Conservation (phyloP, 2,797 vertebrate species). For the Sebastes nivosus region DNA sequence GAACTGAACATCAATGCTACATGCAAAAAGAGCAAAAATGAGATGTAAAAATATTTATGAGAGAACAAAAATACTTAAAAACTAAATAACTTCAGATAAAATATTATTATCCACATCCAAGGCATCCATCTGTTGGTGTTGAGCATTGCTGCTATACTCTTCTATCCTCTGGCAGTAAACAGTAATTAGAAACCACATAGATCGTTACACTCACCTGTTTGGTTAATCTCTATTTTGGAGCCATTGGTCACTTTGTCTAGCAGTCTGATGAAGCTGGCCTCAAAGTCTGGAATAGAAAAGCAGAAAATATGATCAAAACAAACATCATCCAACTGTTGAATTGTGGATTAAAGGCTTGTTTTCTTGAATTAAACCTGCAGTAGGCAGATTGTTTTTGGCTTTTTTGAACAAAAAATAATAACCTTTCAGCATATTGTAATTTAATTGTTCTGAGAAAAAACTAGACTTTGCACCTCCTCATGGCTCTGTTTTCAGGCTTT, state of each 20-base stretch:
- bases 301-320: neutral
- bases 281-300: slow-evolving; percentile 87
- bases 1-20: neutral
- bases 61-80: neutral
- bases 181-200: neutral
- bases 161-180: neutral
- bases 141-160: neutral
- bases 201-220: slow-evolving; percentile 87
- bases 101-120: neutral
- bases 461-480: too few species aligned
- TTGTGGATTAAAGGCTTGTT: neutral
- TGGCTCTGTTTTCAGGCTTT: too few species aligned
- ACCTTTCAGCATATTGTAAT: too few species aligned
- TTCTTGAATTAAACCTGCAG: neutral
- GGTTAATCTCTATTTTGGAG: slow-evolving; percentile 96
- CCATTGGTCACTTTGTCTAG: slow-evolving; percentile 98
- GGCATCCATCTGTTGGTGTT: neutral
- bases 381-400: too few species aligned
- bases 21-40: neutral
- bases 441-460: too few species aligned
- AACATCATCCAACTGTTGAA: neutral
- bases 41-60: neutral
- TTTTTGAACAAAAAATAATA: too few species aligned
- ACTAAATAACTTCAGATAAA: neutral
- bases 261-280: slow-evolving; percentile 95